Evolutionary conservation across 92 coral and sea anemone species (phyloP).

Genomic region (Umimayanthus chanpuru): DNA sequence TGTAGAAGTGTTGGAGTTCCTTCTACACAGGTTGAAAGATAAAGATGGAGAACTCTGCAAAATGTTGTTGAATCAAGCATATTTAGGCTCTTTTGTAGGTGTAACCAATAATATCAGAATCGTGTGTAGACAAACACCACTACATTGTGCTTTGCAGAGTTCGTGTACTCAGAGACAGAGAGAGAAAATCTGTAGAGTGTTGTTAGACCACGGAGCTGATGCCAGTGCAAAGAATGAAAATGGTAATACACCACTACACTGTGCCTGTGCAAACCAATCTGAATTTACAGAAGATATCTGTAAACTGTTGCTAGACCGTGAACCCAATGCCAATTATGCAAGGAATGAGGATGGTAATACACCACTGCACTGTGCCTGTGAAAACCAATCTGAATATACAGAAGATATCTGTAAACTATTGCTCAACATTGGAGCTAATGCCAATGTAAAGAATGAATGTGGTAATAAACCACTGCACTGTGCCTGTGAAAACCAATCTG

Average conservation of each 20-base stretch:
- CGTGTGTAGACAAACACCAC: background rate
- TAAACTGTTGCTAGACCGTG: background rate
- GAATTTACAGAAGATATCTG: background rate
- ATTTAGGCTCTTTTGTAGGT: background rate
- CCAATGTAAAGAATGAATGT: background rate
- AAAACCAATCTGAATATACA: too few species aligned
- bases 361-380: too few species aligned
- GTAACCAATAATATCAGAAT: background rate
- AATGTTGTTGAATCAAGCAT: background rate
- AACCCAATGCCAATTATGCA: background rate
- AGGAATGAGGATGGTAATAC: background rate
- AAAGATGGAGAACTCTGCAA: background rate
- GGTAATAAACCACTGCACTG: background rate
- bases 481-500: background rate
- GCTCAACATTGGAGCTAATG: background rate
- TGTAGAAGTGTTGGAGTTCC: background rate
- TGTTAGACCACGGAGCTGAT: background rate
- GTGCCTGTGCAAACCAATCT: background rate
- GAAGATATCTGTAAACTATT: constrained; percentile 3
- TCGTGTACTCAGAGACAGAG: too few species aligned
- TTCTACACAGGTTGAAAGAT: background rate
- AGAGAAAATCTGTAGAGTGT: background rate
- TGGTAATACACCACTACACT: background rate
- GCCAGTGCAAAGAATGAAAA: background rate
- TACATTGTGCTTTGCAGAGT: background rate